Conservation (phyloP, 2,888 invertebrate genomes). For the Mythimna vitellina region DNA sequence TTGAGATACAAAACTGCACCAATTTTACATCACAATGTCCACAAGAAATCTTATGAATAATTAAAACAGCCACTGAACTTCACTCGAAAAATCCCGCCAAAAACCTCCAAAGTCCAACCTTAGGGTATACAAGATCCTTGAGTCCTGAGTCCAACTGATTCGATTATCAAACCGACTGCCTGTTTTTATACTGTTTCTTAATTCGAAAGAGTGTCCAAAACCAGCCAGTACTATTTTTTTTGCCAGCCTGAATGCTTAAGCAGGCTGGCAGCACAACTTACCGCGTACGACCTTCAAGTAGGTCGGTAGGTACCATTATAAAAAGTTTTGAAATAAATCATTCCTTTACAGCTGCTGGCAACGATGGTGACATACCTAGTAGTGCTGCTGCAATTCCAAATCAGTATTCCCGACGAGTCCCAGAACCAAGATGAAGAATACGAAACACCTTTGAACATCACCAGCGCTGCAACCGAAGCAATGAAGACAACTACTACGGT, state of each 20-base stretch:
- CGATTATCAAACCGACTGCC: too few species aligned
- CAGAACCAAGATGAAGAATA: constrained; percentile 61
- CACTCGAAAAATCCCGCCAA: too few species aligned
- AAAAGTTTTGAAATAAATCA: background rate
- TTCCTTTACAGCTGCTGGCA: constrained; percentile 91
- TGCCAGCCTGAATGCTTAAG: background rate
- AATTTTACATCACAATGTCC: too few species aligned
- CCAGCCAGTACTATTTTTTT: background rate
- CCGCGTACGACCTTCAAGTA: background rate
- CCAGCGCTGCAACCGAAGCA: constrained; percentile 68
- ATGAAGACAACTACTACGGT: constrained; percentile 75
- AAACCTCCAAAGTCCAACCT: too few species aligned
- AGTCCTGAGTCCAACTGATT: too few species aligned
- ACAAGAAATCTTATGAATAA: too few species aligned
- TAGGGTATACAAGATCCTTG: too few species aligned
- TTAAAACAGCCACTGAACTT: too few species aligned
- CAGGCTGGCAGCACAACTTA: too few species aligned
- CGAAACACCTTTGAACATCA: constrained; percentile 61
- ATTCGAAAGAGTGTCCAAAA: background rate
- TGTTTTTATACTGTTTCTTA: background rate
- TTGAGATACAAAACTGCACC: background rate
- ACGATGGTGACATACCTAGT: constrained; percentile 95
- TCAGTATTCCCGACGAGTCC: constrained; percentile 92
- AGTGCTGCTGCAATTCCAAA: constrained; percentile 94
- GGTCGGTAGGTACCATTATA: too few species aligned